A percentile compares a stretch with the other conserved stretches of the same genome.
Conservation (phyloP, 2,888 invertebrate species). For the Dolichopus griseipennis region DNA sequence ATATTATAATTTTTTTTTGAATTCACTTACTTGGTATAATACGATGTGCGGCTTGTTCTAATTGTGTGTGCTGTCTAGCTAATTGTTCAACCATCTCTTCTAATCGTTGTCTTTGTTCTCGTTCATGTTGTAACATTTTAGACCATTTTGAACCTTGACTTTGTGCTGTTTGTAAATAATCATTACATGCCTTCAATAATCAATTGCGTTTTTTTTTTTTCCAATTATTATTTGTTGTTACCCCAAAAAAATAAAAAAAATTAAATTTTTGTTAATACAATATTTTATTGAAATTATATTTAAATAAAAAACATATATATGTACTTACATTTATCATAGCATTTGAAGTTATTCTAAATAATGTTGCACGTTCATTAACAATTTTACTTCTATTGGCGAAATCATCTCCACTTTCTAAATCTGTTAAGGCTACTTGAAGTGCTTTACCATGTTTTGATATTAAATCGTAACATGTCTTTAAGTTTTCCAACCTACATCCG, state of each 20-base stretch:
- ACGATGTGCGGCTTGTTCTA: slow-evolving; percentile 81
- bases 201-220: background rate
- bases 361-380: slow-evolving; percentile 84
- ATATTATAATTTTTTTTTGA: no score
- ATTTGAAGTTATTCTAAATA: slow-evolving; percentile 92
- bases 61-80: slow-evolving; percentile 90
- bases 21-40: slow-evolving; percentile 45
- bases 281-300: no score
- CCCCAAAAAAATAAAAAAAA: no score
- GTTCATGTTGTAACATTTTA: slow-evolving; percentile 84
- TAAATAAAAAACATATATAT: background rate
- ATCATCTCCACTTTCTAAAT: slow-evolving; percentile 64
- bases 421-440: slow-evolving; percentile 69
- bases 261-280: no score
- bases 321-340: slow-evolving; percentile 90
- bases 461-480: slow-evolving; percentile 85
- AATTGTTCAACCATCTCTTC: slow-evolving; percentile 97
- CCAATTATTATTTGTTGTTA: no score
- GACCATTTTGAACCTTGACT: slow-evolving; percentile 88
- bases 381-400: slow-evolving; percentile 72
- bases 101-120: slow-evolving; percentile 82
- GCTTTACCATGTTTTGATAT: slow-evolving; percentile 81
- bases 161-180: slow-evolving; percentile 83
- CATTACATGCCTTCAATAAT: slow-evolving; percentile 66
- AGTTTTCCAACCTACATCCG: slow-evolving; percentile 62